Evolutionary conservation across 2,888 invertebrate genomes (phyloP).

Genomic region (Drosophila falleni): DNA sequence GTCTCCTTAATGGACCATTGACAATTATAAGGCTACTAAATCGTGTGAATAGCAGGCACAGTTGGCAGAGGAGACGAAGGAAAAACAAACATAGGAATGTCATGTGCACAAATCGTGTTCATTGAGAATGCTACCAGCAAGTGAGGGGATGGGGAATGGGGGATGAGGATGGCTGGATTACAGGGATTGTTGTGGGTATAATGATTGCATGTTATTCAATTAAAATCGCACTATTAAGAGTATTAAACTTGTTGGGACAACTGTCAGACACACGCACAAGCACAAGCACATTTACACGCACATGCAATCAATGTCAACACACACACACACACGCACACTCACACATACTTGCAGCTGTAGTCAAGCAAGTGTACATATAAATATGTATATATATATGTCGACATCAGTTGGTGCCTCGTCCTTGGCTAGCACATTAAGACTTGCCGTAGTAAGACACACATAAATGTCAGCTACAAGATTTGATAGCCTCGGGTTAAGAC

Average conservation of each 20-base stretch:
- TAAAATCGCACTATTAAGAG: conserved; percentile 75
- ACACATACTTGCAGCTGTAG: conserved; percentile 7
- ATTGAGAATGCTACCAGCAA: conserved; percentile 3
- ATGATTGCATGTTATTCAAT: conserved; percentile 76
- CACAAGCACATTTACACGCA: conserved; percentile 32
- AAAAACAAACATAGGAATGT: conserved; percentile 53
- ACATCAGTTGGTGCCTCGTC: conserved; percentile 16
- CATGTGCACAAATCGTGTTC: conserved; percentile 43
- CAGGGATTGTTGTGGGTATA: conserved; percentile 25
- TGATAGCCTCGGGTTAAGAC: conserved; percentile 68
- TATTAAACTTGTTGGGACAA: conserved; percentile 69
- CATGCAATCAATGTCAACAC: conserved; percentile 53
- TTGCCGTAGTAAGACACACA: conserved; percentile 63
- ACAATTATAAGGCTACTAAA: conserved; percentile 78
- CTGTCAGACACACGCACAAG: conserved; percentile 71
- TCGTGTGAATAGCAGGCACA: conserved; percentile 49
- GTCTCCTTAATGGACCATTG: conserved; percentile 70
- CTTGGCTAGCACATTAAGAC: conserved; percentile 61
- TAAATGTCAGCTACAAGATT: conserved; percentile 78
- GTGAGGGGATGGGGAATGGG: not conserved
- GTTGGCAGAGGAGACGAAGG: conserved; percentile 7
- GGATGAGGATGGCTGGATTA: not conserved
- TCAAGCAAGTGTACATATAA: not conserved
- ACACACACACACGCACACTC: conserved; percentile 14
- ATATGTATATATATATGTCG: conserved; percentile 7